These are phyloP conservation scores for Agriopis aurantiaria DNA, from an alignment of 2,888 invertebrate species.

Conservation along the genomic window DNA sequence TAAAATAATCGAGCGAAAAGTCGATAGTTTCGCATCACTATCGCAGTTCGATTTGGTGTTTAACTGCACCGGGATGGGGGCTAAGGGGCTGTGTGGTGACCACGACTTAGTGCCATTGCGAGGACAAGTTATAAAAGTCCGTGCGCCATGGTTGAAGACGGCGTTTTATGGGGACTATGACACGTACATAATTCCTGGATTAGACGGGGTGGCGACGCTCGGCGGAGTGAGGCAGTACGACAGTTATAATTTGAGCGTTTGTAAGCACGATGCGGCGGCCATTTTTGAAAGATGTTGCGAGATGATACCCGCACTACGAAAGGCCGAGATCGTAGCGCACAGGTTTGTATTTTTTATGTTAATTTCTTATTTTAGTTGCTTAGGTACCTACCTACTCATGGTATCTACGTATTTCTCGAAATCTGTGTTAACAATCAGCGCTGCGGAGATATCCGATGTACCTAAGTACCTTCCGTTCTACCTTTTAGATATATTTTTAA, in stretches of 20 bases:
- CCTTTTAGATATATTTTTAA: too few relatives aligned
- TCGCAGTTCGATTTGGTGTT: conserved; percentile 90
- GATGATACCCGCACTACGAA: conserved; percentile 90
- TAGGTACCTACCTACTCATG: not conserved
- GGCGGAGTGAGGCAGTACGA: conserved; percentile 95
- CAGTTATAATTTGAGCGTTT: conserved; percentile 89
- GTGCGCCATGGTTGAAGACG: conserved; percentile 96
- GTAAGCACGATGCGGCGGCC: conserved; percentile 90
- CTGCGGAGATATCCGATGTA: too few relatives aligned
- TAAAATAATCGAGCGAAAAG: conserved; percentile 82
- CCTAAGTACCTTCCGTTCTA: too few relatives aligned
- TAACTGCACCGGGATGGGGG: conserved; percentile 95
- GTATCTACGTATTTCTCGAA: not conserved
- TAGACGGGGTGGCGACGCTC: conserved; percentile 90
- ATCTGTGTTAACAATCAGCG: not conserved
- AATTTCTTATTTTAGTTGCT: not conserved
- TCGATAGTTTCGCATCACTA: conserved; percentile 88
- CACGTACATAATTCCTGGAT: conserved; percentile 94
- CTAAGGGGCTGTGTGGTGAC: conserved; percentile 92
- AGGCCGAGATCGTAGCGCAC: conserved; percentile 86
- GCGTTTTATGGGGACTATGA: conserved; percentile 95
- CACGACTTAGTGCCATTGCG: conserved; percentile 91
- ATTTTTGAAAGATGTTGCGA: conserved; percentile 93
- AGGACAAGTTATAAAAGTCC: conserved; percentile 93
- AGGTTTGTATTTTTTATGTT: not conserved